Percentiles rank a stretch among this genome's conserved stretches.
These are phyloP conservation scores for Esox masquinongy DNA, from an alignment of 2,797 vertebrate species.

Conservation along the genomic window DNA sequence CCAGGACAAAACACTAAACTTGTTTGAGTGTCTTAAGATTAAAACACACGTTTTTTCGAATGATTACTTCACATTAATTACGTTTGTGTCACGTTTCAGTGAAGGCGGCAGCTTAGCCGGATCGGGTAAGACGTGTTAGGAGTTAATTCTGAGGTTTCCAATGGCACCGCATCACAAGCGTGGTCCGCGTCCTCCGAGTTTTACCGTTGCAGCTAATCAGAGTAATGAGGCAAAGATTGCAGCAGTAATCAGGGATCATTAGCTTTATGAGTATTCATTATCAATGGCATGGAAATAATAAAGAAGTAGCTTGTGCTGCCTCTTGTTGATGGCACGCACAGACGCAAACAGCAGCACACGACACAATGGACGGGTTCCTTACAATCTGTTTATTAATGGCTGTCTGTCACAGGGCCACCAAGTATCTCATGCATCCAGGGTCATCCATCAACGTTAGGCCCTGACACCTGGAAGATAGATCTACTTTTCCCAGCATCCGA, in stretches of 20 bases:
- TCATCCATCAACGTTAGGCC: constrained; percentile 72
- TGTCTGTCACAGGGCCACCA: constrained; percentile 74
- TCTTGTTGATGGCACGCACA: constrained; percentile 75
- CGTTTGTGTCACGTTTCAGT: constrained; percentile 21
- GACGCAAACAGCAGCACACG: constrained; percentile 52
- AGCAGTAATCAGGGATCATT: constrained; percentile 85
- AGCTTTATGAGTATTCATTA: constrained; percentile 88
- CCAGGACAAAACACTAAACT: not conserved
- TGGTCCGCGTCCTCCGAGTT: constrained; percentile 67
- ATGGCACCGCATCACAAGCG: constrained; percentile 51
- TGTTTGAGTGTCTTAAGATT: constrained; percentile 34
- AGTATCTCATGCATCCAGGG: constrained; percentile 62
- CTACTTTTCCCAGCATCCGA: constrained; percentile 67
- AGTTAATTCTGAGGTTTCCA: constrained; percentile 52
- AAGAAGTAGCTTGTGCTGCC: constrained; percentile 66
- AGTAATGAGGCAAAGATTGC: constrained; percentile 86
- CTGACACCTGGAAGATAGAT: constrained; percentile 68
- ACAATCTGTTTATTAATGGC: constrained; percentile 81
- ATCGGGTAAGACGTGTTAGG: constrained; percentile 42
- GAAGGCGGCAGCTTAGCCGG: constrained; percentile 29
- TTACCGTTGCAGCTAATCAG: constrained; percentile 80
- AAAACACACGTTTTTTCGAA: constrained; percentile 18
- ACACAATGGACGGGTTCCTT: constrained; percentile 19
- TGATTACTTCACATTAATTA: constrained; percentile 28
- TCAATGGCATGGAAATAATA: constrained; percentile 77